Base-by-base conservation (phyloP, 2,113 vertebrate species). In the Hucho hucho region DNA sequence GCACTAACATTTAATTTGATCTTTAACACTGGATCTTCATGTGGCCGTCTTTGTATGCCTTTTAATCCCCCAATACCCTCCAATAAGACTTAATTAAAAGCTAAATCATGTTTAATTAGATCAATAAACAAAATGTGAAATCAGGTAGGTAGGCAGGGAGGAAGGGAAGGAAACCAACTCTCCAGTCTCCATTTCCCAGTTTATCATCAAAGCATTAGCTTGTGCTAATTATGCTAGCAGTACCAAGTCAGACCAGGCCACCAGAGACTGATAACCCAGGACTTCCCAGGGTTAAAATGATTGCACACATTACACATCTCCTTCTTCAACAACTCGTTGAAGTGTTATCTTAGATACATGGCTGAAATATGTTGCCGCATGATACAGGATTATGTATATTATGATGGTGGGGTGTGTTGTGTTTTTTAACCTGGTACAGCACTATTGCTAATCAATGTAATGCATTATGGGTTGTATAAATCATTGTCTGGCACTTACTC, bases 391-490 rank as follows among this genome's bases (percentile, higher is more conserved):
- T 11, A 43, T 9, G 37, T 43, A 43, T 43, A 37, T 43, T 11
- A 43, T 43, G 37, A 43, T 43, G 37, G 67, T 22, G 43, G 67
- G 0, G 43, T 37, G 43, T 69, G 43, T 22, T 70, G 59, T 6
- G 26, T 56, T 64, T 77, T 75, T 75, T 69, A 76, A 75, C 79
- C 70, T 49, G 81, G 85, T 81, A 84, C 84, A 85, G 80, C 85
- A 90, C 89, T 86, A 92, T 88, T 85, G 89, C 87, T 91, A 91
- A 92, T 92, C 89, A 91, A 92, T 92, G 89, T 74, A 78, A 82
- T 85, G 72, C 89, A 87, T 92, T 92, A 91, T 89, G 85, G 88
- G 86, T 83, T 81, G 82, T 87, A 92, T 92, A 90, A 92, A 92
- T 92, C 91, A 92, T 83, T 79, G 75, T 75, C 81, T 86, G 90